These are phyloP conservation scores for Chaenocephalus aceratus DNA, from an alignment of 2,113 vertebrate species.

Conservation along the genomic window DNA sequence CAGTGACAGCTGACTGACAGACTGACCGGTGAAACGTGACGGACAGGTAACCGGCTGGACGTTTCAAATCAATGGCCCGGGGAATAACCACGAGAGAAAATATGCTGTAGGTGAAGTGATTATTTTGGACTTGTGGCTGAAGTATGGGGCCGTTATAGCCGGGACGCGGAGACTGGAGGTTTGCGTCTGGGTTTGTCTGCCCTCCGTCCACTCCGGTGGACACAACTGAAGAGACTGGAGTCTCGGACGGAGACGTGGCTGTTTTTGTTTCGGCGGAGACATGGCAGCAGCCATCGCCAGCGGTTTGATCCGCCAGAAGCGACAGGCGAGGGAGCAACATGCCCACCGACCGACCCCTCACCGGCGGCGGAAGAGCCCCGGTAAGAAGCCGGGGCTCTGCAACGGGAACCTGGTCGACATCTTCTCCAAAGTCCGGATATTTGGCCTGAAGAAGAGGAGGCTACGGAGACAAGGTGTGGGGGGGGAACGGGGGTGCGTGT, in stretches of 20 bases:
- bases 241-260: conserved; percentile 59
- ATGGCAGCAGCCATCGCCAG: conserved; percentile 99
- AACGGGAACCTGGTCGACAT: conserved; percentile 98
- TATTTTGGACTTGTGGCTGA: conserved; percentile 57
- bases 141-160: conserved; percentile 77
- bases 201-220: conserved; percentile 73
- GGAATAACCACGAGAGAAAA: conserved; percentile 29
- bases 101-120: conserved; percentile 43
- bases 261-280: conserved; percentile 75
- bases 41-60: conserved; percentile 67
- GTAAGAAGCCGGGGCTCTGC: conserved; percentile 94
- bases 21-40: conserved; percentile 73
- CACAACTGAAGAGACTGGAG: conserved; percentile 61
- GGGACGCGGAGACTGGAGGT: conserved; percentile 63
- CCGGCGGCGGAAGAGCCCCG: conserved; percentile 96
- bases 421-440: conserved; percentile 99
- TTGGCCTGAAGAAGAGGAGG: conserved; percentile 96
- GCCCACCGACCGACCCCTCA: conserved; percentile 94
- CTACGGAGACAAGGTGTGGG: conserved; percentile 94
- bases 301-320: conserved; percentile 98
- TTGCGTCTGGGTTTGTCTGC: conserved; percentile 66
- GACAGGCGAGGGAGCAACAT: conserved; percentile 96
- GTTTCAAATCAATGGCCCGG: conserved; percentile 35
- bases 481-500: not conserved
- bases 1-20: conserved; percentile 70